A percentile compares a stretch with the other conserved stretches of the same genome.
Evolutionary conservation across 2,888 invertebrate genomes (phyloP).

Genomic region (Drosophila niveifrons): DNA sequence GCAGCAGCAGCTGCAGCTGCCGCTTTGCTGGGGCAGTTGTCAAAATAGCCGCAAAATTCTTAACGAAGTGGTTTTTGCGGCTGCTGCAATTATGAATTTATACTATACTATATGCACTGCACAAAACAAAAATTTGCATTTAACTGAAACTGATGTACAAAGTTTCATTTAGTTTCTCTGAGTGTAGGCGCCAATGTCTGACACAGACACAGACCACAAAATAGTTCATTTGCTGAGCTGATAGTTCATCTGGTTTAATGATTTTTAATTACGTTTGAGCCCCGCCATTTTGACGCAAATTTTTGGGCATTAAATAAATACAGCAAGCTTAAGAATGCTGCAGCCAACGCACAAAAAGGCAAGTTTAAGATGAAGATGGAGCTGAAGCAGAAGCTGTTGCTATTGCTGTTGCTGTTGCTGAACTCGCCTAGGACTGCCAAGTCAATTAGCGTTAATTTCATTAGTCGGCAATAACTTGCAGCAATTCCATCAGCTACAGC

Average conservation of each 20-base stretch:
- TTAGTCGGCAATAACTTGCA: conserved; percentile 78
- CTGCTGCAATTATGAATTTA: conserved; percentile 78
- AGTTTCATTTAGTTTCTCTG: not conserved
- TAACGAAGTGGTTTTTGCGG: conserved; percentile 80
- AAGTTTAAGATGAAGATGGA: conserved; percentile 2
- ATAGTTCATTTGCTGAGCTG: conserved; percentile 45
- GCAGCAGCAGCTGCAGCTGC: too few species aligned
- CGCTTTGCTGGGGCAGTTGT: conserved; percentile 35
- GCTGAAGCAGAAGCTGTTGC: not conserved
- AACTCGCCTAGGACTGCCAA: conserved; percentile 53
- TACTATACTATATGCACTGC: conserved; percentile 30
- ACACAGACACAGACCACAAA: conserved; percentile 31
- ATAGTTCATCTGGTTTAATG: conserved; percentile 42
- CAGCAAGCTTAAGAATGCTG: conserved; percentile 2
- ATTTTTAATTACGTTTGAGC: conserved; percentile 63
- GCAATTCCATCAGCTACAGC: conserved; percentile 68
- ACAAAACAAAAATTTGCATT: not conserved
- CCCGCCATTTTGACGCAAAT: conserved; percentile 33
- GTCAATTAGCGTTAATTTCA: conserved; percentile 80
- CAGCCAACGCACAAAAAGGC: not conserved
- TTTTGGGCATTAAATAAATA: conserved; percentile 26
- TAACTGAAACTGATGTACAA: not conserved
- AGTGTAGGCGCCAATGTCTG: not conserved
- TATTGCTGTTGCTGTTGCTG: not conserved
- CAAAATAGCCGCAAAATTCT: conserved; percentile 70